A percentile compares a stretch with the other conserved stretches of the same genome.
Conservation (phyloP, 2,888 invertebrate genomes). For the Mongoloraphidia duomilia region DNA sequence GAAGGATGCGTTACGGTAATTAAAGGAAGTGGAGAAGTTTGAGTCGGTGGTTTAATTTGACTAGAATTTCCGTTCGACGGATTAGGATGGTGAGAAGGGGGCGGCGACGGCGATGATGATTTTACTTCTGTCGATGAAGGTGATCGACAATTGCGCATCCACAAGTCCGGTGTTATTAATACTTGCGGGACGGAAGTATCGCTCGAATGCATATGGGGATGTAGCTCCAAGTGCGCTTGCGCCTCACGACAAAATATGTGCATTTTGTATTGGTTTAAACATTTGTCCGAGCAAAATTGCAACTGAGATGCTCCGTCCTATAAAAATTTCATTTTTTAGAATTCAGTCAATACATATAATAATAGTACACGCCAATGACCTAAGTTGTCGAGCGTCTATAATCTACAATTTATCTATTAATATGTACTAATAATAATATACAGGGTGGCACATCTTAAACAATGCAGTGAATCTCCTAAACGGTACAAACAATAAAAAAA, state of each 20-base stretch:
- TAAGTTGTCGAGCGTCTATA: no score
- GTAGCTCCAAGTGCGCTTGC: slow-evolving; percentile 77
- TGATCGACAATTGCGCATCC: slow-evolving; percentile 69
- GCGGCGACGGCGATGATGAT: slow-evolving; percentile 4
- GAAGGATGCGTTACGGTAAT: slow-evolving; percentile 52
- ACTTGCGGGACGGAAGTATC: slow-evolving; percentile 7
- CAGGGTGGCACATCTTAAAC: no score
- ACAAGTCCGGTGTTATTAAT: slow-evolving; percentile 80
- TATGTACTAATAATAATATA: no score
- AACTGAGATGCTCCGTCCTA: slow-evolving; percentile 82
- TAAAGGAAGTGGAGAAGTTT: slow-evolving; percentile 42
- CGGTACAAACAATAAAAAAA: no score
- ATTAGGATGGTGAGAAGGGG: slow-evolving; percentile 1
- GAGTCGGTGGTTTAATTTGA: slow-evolving; percentile 20
- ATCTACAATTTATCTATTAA: no score
- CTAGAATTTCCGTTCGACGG: background rate
- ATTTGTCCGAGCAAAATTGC: slow-evolving; percentile 86
- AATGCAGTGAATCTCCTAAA: no score
- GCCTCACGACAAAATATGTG: slow-evolving; percentile 91
- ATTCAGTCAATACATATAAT: no score
- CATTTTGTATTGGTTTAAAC: slow-evolving; percentile 93
- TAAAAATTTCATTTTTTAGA: slow-evolving; percentile 9
- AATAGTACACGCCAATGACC: no score
- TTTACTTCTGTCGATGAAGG: slow-evolving; percentile 33
- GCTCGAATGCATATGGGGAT: slow-evolving; percentile 39